Evolutionary conservation across 1,140 invertebrate genomes (phyloP), one percentile per base, ranked within the genome.

Genomic region (Zeugodacus cucurbitae): DNA sequence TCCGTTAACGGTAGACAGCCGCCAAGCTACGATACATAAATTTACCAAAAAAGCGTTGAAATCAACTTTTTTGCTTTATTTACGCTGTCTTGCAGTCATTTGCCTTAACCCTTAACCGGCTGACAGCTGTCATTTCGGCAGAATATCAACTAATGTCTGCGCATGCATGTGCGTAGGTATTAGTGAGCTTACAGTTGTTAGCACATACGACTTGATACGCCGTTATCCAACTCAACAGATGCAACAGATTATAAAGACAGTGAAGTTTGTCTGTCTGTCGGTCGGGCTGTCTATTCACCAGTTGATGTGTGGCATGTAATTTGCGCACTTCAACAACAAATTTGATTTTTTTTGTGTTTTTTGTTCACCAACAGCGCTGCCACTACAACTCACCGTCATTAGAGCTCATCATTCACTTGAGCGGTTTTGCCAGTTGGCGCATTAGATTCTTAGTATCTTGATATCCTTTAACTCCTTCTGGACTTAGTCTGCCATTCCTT

Each of bases 291-390:
- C 74, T 82, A 48, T 48, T 14, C 74, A 8, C 8, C 41, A 82
- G 74, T 22, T 82, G 74, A 48, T 48, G 74, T 82, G 37, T 82
- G 74, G 74, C 74, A 82, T 82, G 74, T 82, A 82, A 82, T 82
- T 82, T 82, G 74, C 74, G 41, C 74, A 82, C 41, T 48, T 44
- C 74, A 82, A 82, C 41, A 82, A 48, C 74, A 82, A 82, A 82
- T 82, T 82, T 82, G 22, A 44, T 26, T 82, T 44, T 48, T 82
- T 82, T 82, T 82, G 7, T 48, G 32, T 17, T 10, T 11, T 54
- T 54, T 54, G 48, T 54, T 20, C 48, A 17, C 11, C 48, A 54
- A 17, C 48, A 20, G 14, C 48, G 48, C 17, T n/a, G 8, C 64
- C 26, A 70, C 6, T 26, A 26, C 41, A 54, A 6, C 26, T 26